Evolutionary conservation across 2,797 vertebrate genomes (phyloP).

Genomic region (Poecilia gillii): DNA sequence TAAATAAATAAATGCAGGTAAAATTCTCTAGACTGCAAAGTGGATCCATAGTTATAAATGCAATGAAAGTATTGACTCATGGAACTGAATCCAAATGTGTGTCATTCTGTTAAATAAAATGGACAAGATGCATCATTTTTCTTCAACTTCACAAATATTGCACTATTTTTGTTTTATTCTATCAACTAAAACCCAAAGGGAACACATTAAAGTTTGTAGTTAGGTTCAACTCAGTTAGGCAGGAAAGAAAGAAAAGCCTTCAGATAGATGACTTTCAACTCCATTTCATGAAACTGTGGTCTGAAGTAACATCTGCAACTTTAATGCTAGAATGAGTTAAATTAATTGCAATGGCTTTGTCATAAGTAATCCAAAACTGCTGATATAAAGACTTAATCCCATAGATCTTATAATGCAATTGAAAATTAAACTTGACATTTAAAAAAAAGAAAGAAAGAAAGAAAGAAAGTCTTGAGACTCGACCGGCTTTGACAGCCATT

Average conservation of each 20-base stretch:
- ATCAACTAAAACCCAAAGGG: background rate
- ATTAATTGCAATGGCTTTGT: background rate
- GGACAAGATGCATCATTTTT: background rate
- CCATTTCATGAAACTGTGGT: background rate
- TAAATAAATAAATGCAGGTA: background rate
- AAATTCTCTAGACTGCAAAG: background rate
- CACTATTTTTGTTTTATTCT: background rate
- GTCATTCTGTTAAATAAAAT: background rate
- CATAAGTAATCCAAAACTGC: background rate
- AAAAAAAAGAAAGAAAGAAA: background rate
- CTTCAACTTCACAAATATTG: background rate
- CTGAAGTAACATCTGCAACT: background rate
- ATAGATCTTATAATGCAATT: background rate
- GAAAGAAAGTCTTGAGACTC: slow-evolving; percentile 8
- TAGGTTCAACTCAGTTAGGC: background rate
- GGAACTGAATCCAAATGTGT: background rate
- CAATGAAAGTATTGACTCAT: background rate
- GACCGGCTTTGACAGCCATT: slow-evolving; percentile 31
- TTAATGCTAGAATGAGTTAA: background rate
- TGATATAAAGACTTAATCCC: background rate
- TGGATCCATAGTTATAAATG: background rate
- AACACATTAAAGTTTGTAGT: background rate
- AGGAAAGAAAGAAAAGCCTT: background rate
- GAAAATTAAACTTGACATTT: background rate
- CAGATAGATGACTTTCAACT: background rate